Percentiles rank a stretch among this genome's conserved stretches.
phyloP scores from a whole-genome alignment of 2,888 invertebrate species.

The Morinoia aosen region DNA sequence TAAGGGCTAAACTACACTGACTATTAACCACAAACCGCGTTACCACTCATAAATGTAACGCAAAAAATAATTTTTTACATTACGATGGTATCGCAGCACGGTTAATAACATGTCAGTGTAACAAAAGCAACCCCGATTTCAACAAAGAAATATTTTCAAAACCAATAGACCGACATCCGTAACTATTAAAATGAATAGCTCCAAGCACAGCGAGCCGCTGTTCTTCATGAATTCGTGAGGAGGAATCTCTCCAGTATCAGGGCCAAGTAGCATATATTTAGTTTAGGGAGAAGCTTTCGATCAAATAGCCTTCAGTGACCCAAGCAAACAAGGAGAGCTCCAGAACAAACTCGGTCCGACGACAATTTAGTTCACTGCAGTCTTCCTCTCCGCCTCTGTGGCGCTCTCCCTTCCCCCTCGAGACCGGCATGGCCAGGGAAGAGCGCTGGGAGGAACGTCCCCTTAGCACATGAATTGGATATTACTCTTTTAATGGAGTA shows the following conservation, averaged over 20 bases:
- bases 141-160: background rate
- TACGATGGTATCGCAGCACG: background rate
- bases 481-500: background rate
- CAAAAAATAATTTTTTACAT: background rate
- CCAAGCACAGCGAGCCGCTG: background rate
- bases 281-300: slow-evolving; percentile 42
- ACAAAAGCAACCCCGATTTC: background rate
- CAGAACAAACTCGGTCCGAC: slow-evolving; percentile 43
- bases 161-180: background rate
- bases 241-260: slow-evolving; percentile 2
- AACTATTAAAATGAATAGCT: background rate
- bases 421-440: background rate
- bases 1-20: background rate
- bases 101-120: background rate
- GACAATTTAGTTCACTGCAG: slow-evolving; percentile 43
- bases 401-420: background rate
- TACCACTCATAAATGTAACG: background rate
- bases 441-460: background rate
- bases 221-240: background rate
- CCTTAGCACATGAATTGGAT: background rate
- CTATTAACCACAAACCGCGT: background rate
- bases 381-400: background rate
- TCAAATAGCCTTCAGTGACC: slow-evolving; percentile 52
- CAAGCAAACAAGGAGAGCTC: slow-evolving; percentile 34
- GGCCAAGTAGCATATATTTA: slow-evolving; percentile 18